Percentiles rank a stretch among this genome's conserved stretches.
Evolutionary conservation across 1,140 invertebrate species (phyloP).

Genomic region (Chymomyza costata): DNA sequence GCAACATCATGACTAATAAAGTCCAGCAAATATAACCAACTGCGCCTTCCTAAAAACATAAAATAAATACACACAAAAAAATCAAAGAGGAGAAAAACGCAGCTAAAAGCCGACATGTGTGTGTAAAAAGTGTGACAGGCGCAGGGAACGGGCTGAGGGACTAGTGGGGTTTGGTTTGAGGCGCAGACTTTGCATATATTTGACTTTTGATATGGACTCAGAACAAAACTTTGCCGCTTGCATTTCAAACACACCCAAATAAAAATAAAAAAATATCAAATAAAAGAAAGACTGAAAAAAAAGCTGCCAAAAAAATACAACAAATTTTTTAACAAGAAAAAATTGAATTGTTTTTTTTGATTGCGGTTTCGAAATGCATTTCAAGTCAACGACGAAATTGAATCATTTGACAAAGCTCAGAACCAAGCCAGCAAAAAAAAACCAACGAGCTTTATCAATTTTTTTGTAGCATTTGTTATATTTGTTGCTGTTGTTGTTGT

Average conservation of each 20-base stretch:
- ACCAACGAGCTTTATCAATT: slow-evolving; percentile 30
- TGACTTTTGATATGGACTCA: slow-evolving; percentile 33
- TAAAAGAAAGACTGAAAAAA: no score
- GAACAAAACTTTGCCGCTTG: slow-evolving; percentile 12
- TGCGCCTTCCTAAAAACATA: slow-evolving; percentile 47
- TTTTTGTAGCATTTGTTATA: slow-evolving; percentile 1
- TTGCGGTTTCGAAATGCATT: slow-evolving; percentile 44
- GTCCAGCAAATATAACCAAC: slow-evolving; percentile 7
- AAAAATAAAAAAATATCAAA: no score
- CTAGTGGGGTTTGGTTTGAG: slow-evolving; percentile 1
- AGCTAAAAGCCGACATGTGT: slow-evolving; percentile 49
- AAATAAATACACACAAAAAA: slow-evolving; percentile 36
- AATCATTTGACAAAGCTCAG: slow-evolving; percentile 57
- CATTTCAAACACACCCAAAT: slow-evolving; percentile 42
- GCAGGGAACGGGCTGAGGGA: slow-evolving; percentile 7
- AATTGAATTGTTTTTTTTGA: slow-evolving; percentile 5
- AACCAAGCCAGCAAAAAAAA: no score
- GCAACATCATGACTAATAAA: no score
- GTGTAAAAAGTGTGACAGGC: slow-evolving; percentile 53
- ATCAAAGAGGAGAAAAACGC: slow-evolving; percentile 9
- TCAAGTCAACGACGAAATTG: slow-evolving; percentile 57
- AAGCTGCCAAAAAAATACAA: no score
- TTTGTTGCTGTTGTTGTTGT: no score
- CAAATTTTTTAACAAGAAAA: slow-evolving; percentile 42
- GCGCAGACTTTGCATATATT: slow-evolving; percentile 34